These are phyloP conservation scores for Drosophila limbata DNA, from an alignment of 2,888 invertebrate species.

Conservation along the genomic window DNA sequence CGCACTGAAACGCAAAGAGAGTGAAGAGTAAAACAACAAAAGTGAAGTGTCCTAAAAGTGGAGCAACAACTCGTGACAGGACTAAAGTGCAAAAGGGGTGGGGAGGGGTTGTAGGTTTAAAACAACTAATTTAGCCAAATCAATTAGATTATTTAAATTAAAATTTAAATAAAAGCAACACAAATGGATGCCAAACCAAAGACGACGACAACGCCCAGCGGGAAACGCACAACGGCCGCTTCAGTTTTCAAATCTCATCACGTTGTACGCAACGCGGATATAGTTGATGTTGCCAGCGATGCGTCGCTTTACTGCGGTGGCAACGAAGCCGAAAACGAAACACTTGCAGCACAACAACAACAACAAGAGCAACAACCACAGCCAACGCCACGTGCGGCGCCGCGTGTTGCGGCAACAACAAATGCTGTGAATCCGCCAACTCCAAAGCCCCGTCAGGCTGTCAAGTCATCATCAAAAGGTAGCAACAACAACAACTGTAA, in stretches of 20 bases:
- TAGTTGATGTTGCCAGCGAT: conserved; percentile 85
- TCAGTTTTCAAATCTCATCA: conserved; percentile 68
- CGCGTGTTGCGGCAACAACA: conserved; percentile 64
- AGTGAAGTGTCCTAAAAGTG: conserved; percentile 42
- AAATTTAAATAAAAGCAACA: conserved; percentile 1
- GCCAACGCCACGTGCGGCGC: conserved; percentile 84
- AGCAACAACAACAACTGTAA: conserved; percentile 32
- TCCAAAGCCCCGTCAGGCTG: conserved; percentile 84
- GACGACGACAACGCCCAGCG: conserved; percentile 50
- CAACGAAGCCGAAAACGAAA: conserved; percentile 49
- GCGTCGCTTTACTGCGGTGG: conserved; percentile 83
- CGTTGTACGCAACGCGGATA: conserved; percentile 75
- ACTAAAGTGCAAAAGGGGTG: neutral
- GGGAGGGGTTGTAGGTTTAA: neutral
- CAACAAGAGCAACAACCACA: conserved; percentile 58
- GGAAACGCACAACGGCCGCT: conserved; percentile 73
- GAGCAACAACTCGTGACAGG: conserved; percentile 47
- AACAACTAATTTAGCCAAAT: conserved; percentile 45
- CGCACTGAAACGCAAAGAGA: neutral
- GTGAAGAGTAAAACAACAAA: conserved; percentile 27
- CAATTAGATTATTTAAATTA: neutral
- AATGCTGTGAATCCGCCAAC: conserved; percentile 79
- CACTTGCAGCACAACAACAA: conserved; percentile 27
- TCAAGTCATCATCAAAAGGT: conserved; percentile 72
- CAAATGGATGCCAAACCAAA: conserved; percentile 72